Evolutionary conservation across 2,888 invertebrate species (phyloP), one percentile per base, ranked within the genome.

Genomic region (Ennomos fuscantarius): DNA sequence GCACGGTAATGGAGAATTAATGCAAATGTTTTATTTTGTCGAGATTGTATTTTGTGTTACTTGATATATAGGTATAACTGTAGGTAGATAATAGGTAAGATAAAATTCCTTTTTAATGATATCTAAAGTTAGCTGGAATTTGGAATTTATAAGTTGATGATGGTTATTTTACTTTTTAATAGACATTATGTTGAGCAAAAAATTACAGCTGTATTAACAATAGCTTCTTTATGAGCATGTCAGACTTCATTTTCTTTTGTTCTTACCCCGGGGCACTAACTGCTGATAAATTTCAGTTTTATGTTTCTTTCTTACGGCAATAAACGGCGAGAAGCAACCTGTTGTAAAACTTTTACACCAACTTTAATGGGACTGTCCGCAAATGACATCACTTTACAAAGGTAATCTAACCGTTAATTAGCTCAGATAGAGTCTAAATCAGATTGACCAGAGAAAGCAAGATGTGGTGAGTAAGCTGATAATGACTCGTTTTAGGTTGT

Each of bases 271-370:
- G 48, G 61, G 53, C 47, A 56, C 44, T 46, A 51, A 47, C 32
- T 52, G 68, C 61, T 70, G 65, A 78, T 76, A 74, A 74, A 76
- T 76, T 74, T 71, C 59, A 65, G 68, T 70, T 80, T 78, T 72
- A 79, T 70, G 74, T 65, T 68, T 70, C 69, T 69, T 67, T 68
- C 65, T 69, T 64, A 65, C 68, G 62, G 63, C 60, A 62, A 70
- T 75, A 63, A 54, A 68, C 72, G 70, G 66, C 62, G 69, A 78
- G 77, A 78, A 75, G 70, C 74, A 70, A 80, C 76, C 74, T 76
- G 81, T 70, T 80, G 79, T 84, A 78, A 86, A 86, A 83, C 68
- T 82, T 82, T 79, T 79, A 82, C 79, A 74, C 69, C 66, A 65
- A 65, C 62, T 64, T 56, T 69, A 65, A 66, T 65, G 68, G 66